Percentiles rank a stretch among this genome's conserved stretches.
phyloP scores from a whole-genome alignment of 2,888 invertebrate species.

The Machimus atricapillus region DNA sequence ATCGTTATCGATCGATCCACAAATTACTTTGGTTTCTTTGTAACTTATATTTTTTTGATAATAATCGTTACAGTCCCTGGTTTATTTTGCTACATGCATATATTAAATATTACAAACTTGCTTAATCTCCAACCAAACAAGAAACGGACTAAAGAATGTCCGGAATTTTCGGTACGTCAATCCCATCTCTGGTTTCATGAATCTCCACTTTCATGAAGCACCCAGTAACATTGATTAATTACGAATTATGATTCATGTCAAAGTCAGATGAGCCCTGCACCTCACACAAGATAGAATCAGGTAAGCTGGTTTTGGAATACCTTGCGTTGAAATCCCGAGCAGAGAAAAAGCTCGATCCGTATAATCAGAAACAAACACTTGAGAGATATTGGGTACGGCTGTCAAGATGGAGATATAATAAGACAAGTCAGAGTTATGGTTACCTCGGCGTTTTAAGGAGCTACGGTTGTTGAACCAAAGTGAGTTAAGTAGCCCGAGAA shows the following conservation, averaged over 20 bases:
- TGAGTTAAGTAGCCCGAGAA: background rate
- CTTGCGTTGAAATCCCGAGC: slow-evolving; percentile 27
- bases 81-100: background rate
- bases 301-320: slow-evolving; percentile 16
- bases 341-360: background rate
- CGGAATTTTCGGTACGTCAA: slow-evolving; percentile 13
- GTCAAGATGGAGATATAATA: slow-evolving; percentile 35
- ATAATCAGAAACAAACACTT: slow-evolving; percentile 25
- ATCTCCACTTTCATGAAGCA: slow-evolving; percentile 21
- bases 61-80: too few species aligned
- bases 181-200: slow-evolving; percentile 33
- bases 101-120: background rate
- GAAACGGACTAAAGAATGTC: background rate
- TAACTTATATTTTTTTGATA: too few species aligned
- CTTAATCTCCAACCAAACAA: slow-evolving; percentile 13
- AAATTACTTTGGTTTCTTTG: too few species aligned
- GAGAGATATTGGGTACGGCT: slow-evolving; percentile 37
- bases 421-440: slow-evolving; percentile 30
- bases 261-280: background rate
- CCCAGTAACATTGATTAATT: slow-evolving; percentile 37
- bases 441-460: slow-evolving; percentile 24
- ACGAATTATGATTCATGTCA: slow-evolving; percentile 40
- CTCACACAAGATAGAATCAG: slow-evolving; percentile 24
- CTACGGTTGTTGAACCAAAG: slow-evolving; percentile 33
- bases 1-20: too few species aligned